Base-by-base conservation (phyloP, 2,113 vertebrate genomes). In the Orientallactaga bullata region DNA sequence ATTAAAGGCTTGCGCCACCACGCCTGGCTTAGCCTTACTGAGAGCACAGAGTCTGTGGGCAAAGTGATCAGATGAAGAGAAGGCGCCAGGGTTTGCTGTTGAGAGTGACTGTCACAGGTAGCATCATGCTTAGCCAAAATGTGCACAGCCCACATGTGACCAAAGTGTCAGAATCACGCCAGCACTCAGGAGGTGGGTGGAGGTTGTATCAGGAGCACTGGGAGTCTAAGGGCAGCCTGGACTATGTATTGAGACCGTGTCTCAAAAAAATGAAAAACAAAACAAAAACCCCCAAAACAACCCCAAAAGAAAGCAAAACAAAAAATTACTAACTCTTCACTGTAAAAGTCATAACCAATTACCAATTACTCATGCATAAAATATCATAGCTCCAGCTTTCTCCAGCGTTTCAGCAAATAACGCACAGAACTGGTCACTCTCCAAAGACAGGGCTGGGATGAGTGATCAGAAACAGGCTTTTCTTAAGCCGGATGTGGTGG, bases 341-440 rank as follows among this genome's bases (percentile, higher is more conserved):
- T 13, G 26, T 28, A 7, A 28, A 47, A 74, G 42, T 77, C 6
- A 8, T 77, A 51, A 83, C 37, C 20, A 12, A 63, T 61, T 12
- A 35, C 42, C 8, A 47, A 8, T 47, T 47, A 28, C 4, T 81
- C 24, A 55, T 82, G 77, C 37, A 66, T n/a, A 78, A 83, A 93
- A 47, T 3, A 20, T 0, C 0, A 5, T 2, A 28, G 47, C 51
- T 47, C 42, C 0, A 20, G 58, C 74, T 12, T 35, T 63, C 5
- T 2, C 55, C 7, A 32, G 1, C 28, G n/a, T 24, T 8, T 73
- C 51, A 13, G 2, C 47, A 71, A 66, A 72, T 28, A 55, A 7
- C 2, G 37, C 7, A 24, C 16, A 66, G 55, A 51, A 37, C 23
- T 55, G 63, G 5, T 73, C 10, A 68, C 51, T 86, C 73, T 82